These are phyloP conservation scores for Epistrophella euchroma DNA, from an alignment of 2,888 invertebrate genomes.

Conservation along the genomic window DNA sequence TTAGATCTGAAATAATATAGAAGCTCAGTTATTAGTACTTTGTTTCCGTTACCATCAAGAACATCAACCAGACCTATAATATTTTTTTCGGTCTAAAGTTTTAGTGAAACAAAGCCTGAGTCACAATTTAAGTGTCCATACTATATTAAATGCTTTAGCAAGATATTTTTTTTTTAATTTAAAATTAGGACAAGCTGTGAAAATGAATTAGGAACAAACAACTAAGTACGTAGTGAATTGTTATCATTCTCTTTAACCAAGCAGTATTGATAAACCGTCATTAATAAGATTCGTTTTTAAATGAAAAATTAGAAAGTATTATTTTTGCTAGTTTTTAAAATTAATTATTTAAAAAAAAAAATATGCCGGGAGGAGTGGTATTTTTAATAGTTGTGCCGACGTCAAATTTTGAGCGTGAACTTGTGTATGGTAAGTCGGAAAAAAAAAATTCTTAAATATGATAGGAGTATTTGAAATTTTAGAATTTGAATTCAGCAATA, in stretches of 20 bases:
- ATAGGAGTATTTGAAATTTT: no score
- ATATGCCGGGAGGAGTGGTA: slow-evolving; percentile 87
- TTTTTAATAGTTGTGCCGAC: slow-evolving; percentile 89
- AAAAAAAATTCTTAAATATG: no score
- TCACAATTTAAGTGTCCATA: neutral
- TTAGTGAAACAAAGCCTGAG: neutral
- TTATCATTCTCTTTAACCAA: neutral
- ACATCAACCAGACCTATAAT: neutral
- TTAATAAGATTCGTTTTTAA: no score
- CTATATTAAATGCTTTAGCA: neutral
- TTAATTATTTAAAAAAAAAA: slow-evolving; percentile 24
- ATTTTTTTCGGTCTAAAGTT: neutral
- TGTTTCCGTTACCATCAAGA: neutral
- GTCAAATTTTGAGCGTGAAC: slow-evolving; percentile 87
- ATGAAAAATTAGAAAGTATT: neutral
- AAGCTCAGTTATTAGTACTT: neutral
- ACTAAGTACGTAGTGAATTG: neutral
- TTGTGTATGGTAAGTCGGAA: slow-evolving; percentile 83
- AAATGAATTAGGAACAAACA: neutral
- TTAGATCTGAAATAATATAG: neutral
- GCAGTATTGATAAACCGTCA: neutral
- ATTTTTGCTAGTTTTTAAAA: neutral
- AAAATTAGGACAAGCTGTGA: neutral
- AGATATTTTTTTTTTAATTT: neutral
- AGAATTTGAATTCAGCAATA: no score